phyloP scores from a whole-genome alignment of 2,113 vertebrate genomes.

The Psilopsiagon aymara region DNA sequence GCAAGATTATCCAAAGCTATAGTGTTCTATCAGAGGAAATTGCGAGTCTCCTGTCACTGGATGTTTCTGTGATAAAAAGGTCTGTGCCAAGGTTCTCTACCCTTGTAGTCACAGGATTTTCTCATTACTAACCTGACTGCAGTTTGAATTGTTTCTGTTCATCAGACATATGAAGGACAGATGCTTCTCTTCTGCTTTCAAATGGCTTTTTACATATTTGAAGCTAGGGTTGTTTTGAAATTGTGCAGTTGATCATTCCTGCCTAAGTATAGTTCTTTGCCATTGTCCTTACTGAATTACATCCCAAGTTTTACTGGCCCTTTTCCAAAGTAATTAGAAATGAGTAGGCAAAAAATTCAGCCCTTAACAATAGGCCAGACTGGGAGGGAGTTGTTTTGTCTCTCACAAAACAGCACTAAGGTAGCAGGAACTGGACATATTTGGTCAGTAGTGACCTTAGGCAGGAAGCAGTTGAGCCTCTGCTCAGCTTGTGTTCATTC shows the following conservation, averaged over 20 bases:
- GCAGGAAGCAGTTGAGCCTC: not conserved
- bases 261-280: not conserved
- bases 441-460: not conserved
- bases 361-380: not conserved
- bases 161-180: not conserved
- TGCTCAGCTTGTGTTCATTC: rapidly evolving
- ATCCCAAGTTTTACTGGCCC: not conserved
- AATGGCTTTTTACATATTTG: not conserved
- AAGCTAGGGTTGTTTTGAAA: not conserved
- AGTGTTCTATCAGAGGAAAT: not conserved
- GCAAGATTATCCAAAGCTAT: not conserved
- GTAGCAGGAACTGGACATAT: rapidly evolving
- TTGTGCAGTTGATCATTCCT: not conserved
- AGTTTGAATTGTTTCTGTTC: not conserved
- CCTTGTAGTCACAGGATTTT: too few relatives aligned
- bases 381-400: not conserved
- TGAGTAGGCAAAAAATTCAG: not conserved
- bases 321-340: not conserved
- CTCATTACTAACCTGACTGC: not conserved
- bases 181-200: not conserved
- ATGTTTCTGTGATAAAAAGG: not conserved
- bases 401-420: not conserved
- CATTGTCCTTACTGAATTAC: not conserved
- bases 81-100: not conserved
- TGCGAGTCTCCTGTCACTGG: not conserved